Conservation (phyloP, 2,888 invertebrate genomes). For the Fragum sueziense region DNA sequence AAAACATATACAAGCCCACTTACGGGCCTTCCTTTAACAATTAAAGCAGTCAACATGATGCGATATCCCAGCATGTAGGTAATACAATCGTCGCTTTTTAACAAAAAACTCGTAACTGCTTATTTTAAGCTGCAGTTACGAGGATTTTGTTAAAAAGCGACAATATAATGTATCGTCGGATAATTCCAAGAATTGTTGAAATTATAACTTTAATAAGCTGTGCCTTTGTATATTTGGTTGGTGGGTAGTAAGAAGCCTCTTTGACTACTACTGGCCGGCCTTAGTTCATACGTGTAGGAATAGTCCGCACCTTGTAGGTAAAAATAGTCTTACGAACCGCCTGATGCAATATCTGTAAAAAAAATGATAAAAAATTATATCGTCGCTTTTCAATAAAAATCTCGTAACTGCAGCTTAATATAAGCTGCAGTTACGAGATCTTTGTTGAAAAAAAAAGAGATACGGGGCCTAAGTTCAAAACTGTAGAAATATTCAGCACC, state of each 20-base stretch:
- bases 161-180: background rate
- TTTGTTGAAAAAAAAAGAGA: background rate
- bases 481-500: constrained; percentile 34
- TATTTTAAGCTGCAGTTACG: too few relatives aligned
- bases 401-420: too few relatives aligned
- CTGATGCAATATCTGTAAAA: constrained; percentile 45
- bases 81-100: too few relatives aligned
- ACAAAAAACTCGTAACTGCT: too few relatives aligned
- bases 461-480: constrained; percentile 47
- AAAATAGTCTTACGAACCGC: constrained; percentile 49
- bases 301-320: constrained; percentile 33
- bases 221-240: background rate
- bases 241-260: background rate
- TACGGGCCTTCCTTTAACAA: background rate
- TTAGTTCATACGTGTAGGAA: constrained; percentile 43
- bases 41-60: background rate
- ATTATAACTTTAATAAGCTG: too few relatives aligned
- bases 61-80: too few relatives aligned
- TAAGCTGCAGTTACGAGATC: background rate
- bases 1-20: background rate
- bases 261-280: background rate
- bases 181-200: too few relatives aligned
- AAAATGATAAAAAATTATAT: background rate
- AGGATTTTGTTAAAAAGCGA: too few relatives aligned
- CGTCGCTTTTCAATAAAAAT: too few relatives aligned